Evolutionary conservation across 1,140 invertebrate genomes (phyloP).

Genomic region (Trachymyrmex cornetzi): DNA sequence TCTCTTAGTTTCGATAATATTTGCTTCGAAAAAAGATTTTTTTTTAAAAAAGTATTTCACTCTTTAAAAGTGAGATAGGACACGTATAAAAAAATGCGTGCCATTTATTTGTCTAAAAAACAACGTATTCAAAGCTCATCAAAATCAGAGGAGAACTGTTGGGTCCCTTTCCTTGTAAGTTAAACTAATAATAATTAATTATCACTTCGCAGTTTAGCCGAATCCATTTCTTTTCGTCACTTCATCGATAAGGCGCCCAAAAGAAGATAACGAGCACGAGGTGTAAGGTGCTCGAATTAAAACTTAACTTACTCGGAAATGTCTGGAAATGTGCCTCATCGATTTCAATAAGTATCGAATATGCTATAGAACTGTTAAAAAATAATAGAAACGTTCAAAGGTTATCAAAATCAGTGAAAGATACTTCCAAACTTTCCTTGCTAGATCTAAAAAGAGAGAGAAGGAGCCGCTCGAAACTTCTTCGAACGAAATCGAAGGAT

Average conservation of each 20-base stretch:
- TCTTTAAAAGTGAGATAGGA: too few relatives aligned
- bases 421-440: constrained; percentile 17
- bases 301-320: constrained; percentile 44
- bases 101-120: too few relatives aligned
- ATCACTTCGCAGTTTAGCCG: background rate
- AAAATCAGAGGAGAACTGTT: too few relatives aligned
- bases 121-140: too few relatives aligned
- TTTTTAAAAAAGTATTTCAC: too few relatives aligned
- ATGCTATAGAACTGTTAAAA: background rate
- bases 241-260: constrained; percentile 70
- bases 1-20: too few relatives aligned
- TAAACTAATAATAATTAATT: constrained; percentile 26
- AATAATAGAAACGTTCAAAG: constrained; percentile 23
- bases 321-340: constrained; percentile 1
- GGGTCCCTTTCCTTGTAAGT: background rate
- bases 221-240: background rate
- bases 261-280: constrained; percentile 66
- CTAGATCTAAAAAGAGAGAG: constrained; percentile 47
- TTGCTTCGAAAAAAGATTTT: too few relatives aligned
- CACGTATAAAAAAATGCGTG: too few relatives aligned
- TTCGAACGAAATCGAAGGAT: background rate
- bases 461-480: constrained; percentile 28
- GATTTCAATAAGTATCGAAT: constrained; percentile 8
- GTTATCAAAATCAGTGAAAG: background rate
- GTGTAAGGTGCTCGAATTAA: constrained; percentile 20